A percentile compares a stretch with the other conserved stretches of the same genome.
phyloP scores from a whole-genome alignment of 2,888 invertebrate genomes.

The Patella pellucida region DNA sequence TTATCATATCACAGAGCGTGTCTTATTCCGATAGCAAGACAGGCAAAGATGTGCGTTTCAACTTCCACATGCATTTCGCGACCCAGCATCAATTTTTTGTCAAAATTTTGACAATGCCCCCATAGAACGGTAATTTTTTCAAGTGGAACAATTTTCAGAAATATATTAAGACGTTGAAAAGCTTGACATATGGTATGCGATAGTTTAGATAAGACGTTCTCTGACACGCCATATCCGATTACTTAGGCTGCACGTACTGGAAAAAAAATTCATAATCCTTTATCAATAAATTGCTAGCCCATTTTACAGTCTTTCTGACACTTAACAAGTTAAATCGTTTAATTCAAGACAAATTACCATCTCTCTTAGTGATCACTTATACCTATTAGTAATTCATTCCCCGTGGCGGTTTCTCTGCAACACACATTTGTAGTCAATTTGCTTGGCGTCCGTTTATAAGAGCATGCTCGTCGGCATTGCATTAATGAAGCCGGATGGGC shows the following conservation, averaged over 20 bases:
- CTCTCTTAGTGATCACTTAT: conserved; percentile 10
- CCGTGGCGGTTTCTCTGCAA: background rate
- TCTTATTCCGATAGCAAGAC: conserved; percentile 1
- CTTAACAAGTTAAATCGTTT: conserved; percentile 6
- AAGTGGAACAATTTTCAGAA: background rate
- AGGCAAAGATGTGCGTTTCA: background rate
- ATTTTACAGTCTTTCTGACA: conserved; percentile 3
- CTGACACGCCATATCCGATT: conserved; percentile 2
- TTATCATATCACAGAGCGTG: conserved; percentile 5
- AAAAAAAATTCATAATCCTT: background rate
- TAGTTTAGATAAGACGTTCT: background rate
- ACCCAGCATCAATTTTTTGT: background rate
- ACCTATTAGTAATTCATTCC: conserved; percentile 18
- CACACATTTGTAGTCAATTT: conserved; percentile 25
- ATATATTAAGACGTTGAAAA: conserved; percentile 10
- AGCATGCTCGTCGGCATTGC: background rate
- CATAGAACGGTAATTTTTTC: background rate
- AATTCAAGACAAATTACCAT: conserved; percentile 9
- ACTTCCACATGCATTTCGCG: conserved; percentile 7
- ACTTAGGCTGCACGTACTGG: background rate
- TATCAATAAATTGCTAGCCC: background rate
- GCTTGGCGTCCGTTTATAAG: conserved; percentile 4
- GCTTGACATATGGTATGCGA: conserved; percentile 11
- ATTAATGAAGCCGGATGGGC: background rate
- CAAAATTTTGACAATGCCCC: conserved; percentile 11